Base-by-base conservation (phyloP, 2,113 vertebrate species). In the Macaca nemestrina region DNA sequence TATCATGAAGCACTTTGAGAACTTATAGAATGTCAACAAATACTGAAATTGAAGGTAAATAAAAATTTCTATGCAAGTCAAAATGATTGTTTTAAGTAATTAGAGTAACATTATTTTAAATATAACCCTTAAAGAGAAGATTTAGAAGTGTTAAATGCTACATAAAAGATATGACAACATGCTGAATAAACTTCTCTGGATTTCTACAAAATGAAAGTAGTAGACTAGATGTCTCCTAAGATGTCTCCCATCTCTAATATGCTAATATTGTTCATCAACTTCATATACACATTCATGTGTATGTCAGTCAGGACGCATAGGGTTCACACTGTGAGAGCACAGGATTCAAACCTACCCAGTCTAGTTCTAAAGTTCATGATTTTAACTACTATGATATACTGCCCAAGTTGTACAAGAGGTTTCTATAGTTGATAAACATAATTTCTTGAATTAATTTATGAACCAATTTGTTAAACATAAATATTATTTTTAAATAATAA, bases 21-120 rank as follows among this genome's bases (percentile, higher is more conserved):
- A 94, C 80, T 40, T 87, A 48, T 79, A 84, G 48, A 72, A 96
- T 79, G n/a, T 83, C 61, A 90, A 22, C 38, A 85, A 92, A 83
- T 75, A 52, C 14, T 52, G 11, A 68, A 59, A 88, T 94, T 90
- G 79, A 76, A 93, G 68, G 80, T 76, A 84, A 76, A 61, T 67
- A 90, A 91, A 95, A 85, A 45, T 13, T 85, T 45, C 27, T 93
- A 30, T 80, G 55, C 40, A 73, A 88, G 80, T 90, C 55, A 87
- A 87, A 75, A 13, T 13, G 8, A 27, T 84, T 72, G 18, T 30
- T 94, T 96, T 88, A 88, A 57, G 73, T 67, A 90, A 45, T 80
- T 72, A 80, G 32, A 82, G 50, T 64, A 8, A 32, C 67, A 93
- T 80, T 84, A 59, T 75, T 85, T 96, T 95, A 93, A 96, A 80